These are phyloP conservation scores for Isotomurus palustris DNA, from an alignment of 2,888 invertebrate species.

Conservation along the genomic window DNA sequence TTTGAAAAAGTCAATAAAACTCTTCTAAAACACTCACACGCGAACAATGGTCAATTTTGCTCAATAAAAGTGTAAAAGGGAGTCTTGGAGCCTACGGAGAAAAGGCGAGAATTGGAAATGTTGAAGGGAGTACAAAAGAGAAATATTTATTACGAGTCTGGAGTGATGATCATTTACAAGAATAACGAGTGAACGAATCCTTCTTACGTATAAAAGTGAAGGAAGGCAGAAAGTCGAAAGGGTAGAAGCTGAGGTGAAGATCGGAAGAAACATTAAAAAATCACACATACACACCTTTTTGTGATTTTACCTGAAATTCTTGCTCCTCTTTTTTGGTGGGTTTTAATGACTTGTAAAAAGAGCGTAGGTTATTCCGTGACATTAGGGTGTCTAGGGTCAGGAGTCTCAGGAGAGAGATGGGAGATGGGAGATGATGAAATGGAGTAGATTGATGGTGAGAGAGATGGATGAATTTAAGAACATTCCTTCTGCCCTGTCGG, in stretches of 20 bases:
- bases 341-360: slow-evolving; percentile 2
- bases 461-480: not conserved
- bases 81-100: not conserved
- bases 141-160: no score
- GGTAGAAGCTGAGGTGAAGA: not conserved
- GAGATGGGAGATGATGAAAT: no score
- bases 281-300: not conserved
- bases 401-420: no score
- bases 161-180: not conserved
- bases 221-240: not conserved
- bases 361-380: slow-evolving; percentile 2
- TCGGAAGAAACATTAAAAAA: slow-evolving; percentile 7
- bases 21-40: no score
- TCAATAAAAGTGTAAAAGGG: not conserved
- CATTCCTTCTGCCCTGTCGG: not conserved
- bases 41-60: no score
- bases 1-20: slow-evolving; percentile 13
- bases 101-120: slow-evolving; percentile 6
- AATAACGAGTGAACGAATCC: no score
- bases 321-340: no score
- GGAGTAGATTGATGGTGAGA: no score
- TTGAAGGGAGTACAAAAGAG: not conserved
- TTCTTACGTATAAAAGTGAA: no score
- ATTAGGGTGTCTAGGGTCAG: slow-evolving; percentile 5
- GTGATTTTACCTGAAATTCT: slow-evolving; percentile 3